Evolutionary conservation across 2,888 invertebrate species (phyloP).

Genomic region (Tenthredo scrophulariae): DNA sequence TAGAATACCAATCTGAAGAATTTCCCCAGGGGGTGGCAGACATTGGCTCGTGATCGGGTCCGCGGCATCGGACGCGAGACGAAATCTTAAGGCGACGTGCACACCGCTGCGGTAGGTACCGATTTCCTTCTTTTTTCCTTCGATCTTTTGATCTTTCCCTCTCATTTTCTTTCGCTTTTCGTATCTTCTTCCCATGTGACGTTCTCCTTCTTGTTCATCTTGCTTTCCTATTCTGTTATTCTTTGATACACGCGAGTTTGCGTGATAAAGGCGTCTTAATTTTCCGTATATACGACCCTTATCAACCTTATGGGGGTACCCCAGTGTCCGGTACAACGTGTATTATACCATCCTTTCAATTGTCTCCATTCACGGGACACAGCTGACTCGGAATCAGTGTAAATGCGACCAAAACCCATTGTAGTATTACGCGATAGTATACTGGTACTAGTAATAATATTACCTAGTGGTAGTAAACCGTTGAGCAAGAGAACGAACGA

Average conservation of each 20-base stretch:
- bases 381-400: background rate
- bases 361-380: background rate
- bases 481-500: background rate
- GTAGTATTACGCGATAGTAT: background rate
- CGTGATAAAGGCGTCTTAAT: conserved; percentile 32
- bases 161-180: background rate
- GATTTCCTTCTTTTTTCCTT: conserved; percentile 20
- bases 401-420: background rate
- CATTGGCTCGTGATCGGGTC: conserved; percentile 52
- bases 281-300: background rate
- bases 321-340: conserved; percentile 23
- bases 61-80: conserved; percentile 50
- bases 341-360: background rate
- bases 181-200: background rate
- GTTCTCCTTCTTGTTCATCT: background rate
- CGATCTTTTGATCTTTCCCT: conserved; percentile 49
- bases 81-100: conserved; percentile 46
- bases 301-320: conserved; percentile 25
- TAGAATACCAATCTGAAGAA: conserved; percentile 59
- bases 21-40: conserved; percentile 57
- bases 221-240: background rate
- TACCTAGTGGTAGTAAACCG: background rate
- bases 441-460: background rate
- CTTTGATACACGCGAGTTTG: conserved; percentile 41
- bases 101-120: background rate